A percentile compares a stretch with the other conserved stretches of the same genome.
Evolutionary conservation across 1,140 invertebrate species (phyloP).

Genomic region (Caenorhabditis remanei): DNA sequence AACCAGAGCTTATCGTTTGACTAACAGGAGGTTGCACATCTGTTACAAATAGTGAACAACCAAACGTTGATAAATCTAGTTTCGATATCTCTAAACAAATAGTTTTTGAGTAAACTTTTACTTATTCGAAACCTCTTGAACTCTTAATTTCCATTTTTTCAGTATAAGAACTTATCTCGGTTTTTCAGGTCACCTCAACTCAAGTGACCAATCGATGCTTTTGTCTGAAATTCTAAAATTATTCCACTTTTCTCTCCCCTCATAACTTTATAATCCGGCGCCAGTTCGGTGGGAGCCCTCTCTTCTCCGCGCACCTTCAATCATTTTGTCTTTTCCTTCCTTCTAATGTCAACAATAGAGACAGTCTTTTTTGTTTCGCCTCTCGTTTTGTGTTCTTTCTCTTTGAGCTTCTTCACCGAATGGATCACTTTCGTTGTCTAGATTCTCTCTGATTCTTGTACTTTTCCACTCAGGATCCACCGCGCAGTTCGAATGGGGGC

Average conservation of each 20-base stretch:
- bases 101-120: background rate
- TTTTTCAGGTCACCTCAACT: background rate
- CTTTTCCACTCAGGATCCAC: constrained; percentile 14
- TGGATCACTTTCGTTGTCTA: constrained; percentile 53
- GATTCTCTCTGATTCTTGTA: constrained; percentile 45
- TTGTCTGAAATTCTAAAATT: background rate
- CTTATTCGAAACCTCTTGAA: too few species aligned
- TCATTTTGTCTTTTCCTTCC: constrained; percentile 43
- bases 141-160: too few species aligned
- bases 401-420: constrained; percentile 54
- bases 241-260: too few species aligned
- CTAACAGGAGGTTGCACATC: too few species aligned
- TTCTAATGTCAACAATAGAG: constrained; percentile 32
- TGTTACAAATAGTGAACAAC: background rate
- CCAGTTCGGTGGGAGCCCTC: constrained; percentile 48
- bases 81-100: background rate
- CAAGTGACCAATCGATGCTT: background rate
- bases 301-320: constrained; percentile 48
- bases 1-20: too few species aligned
- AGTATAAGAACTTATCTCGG: background rate
- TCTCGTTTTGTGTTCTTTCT: constrained; percentile 51
- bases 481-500: constrained; percentile 30
- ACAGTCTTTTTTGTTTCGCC: constrained; percentile 25
- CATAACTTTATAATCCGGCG: background rate
- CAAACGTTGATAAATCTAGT: background rate